Conservation (phyloP, 2,888 invertebrate genomes). For the Drosophila colorata region DNA sequence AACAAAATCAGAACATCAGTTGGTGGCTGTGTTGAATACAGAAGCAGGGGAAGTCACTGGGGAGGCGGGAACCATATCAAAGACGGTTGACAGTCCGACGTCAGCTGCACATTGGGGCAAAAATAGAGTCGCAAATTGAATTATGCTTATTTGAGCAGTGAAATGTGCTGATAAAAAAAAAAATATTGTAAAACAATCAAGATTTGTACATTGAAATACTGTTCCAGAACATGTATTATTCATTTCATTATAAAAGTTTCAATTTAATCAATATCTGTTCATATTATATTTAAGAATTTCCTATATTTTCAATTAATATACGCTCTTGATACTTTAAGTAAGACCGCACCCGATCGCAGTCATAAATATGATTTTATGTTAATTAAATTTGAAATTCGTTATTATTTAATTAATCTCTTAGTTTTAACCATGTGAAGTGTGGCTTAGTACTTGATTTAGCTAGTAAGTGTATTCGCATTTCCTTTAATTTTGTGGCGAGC, state of each 20-base stretch:
- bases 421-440: background rate
- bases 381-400: too few relatives aligned
- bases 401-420: background rate
- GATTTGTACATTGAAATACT: too few relatives aligned
- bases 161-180: too few relatives aligned
- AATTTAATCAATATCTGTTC: too few relatives aligned
- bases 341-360: too few relatives aligned
- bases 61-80: slow-evolving; percentile 17
- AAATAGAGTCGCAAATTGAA: slow-evolving; percentile 7
- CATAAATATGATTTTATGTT: too few relatives aligned
- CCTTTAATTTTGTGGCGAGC: background rate
- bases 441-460: background rate
- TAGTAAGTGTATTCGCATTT: background rate
- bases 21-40: slow-evolving; percentile 46
- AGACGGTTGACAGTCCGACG: slow-evolving; percentile 60
- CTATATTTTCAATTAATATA: too few relatives aligned
- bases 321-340: too few relatives aligned
- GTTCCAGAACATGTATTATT: too few relatives aligned
- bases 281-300: too few relatives aligned
- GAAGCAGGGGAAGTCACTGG: background rate
- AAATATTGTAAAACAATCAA: too few relatives aligned
- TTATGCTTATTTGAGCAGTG: background rate
- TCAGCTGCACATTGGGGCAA: slow-evolving; percentile 53
- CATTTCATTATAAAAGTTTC: too few relatives aligned
- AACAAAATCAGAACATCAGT: slow-evolving; percentile 61